These are phyloP conservation scores for Apolygus lucorum DNA, from an alignment of 1,140 invertebrate genomes.

Conservation along the genomic window DNA sequence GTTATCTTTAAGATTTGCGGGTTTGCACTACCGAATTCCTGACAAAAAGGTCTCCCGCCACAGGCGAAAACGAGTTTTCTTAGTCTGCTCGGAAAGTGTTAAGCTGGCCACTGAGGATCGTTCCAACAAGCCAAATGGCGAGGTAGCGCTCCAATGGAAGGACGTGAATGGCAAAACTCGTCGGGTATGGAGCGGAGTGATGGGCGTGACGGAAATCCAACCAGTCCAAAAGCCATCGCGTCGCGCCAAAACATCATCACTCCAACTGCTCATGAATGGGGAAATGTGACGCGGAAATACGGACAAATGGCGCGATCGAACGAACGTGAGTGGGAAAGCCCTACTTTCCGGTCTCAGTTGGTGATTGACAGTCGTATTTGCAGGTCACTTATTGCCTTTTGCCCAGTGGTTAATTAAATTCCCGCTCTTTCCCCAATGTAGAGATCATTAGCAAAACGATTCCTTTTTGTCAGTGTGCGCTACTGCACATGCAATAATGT, in stretches of 20 bases:
- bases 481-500: not conserved
- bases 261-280: slow-evolving; percentile 10
- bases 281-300: not conserved
- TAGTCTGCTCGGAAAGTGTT: too few species aligned
- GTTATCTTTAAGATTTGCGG: too few species aligned
- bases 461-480: too few species aligned
- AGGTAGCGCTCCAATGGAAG: slow-evolving; percentile 11
- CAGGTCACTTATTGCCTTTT: too few species aligned
- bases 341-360: too few species aligned
- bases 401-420: too few species aligned
- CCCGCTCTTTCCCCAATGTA: too few species aligned
- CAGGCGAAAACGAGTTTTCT: too few species aligned
- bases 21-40: too few species aligned
- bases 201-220: slow-evolving; percentile 5
- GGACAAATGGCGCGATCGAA: not conserved
- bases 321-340: not conserved
- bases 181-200: not conserved
- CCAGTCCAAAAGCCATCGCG: slow-evolving; percentile 7
- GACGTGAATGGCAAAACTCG: slow-evolving; percentile 1
- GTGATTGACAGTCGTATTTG: too few species aligned
- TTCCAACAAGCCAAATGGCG: slow-evolving; percentile 12
- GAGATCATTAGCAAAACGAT: too few species aligned
- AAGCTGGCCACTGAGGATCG: slow-evolving; percentile 8
- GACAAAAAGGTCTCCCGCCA: too few species aligned
- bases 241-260: not conserved